Base-by-base conservation (phyloP, 1,140 invertebrate genomes). In the Pectinophora gossypiella region DNA sequence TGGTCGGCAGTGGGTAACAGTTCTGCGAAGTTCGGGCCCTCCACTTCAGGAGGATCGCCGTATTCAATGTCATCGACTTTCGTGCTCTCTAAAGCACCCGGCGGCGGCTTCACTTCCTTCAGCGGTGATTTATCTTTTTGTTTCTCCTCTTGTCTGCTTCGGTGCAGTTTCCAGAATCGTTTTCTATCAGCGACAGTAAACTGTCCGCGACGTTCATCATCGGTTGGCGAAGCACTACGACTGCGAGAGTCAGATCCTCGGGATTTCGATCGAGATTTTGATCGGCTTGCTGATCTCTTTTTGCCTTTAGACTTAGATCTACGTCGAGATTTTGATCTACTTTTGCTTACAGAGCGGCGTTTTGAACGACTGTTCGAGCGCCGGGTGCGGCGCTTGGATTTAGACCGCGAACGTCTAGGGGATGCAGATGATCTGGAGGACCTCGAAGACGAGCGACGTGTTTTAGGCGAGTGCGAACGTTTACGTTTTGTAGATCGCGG, bases 161-260 rank as follows among this genome's bases (percentile, higher is more conserved):
- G 76, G 47, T 83, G 83, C 52, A 78, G 54, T 59, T 87, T 85
- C 81, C 84, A 85, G 56, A 75, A 87, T 6, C 76, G 60, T 61
- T 87, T 87, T 19, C 84, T 68, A 38, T 87, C 84, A 1, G 77
- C 74, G 0, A 85, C 83, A 6, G 84, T 83, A 18, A 86, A 87
- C 49, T 83, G 82, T 1, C 82, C 82, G 12, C 82, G 72, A 19
- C 80, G 72, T 44, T 79, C 77, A 21, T 86, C 80, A 1, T 87
- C 80, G 38, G 70, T 79, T 0, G 61, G 64, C 5, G 67, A 64
- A 4, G 58, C 68, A 27, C 61, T 74, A n/a, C 54, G 65, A 47
- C 72, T 74, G 38, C 69, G 61, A 47, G 64, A 69, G n/a, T n/a
- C n/a, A 1, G 72, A 72, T 18, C 72, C 68, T 9, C 54, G 54